phyloP scores from a whole-genome alignment of 2,113 vertebrate genomes.

The Hemibagrus wyckioides region DNA sequence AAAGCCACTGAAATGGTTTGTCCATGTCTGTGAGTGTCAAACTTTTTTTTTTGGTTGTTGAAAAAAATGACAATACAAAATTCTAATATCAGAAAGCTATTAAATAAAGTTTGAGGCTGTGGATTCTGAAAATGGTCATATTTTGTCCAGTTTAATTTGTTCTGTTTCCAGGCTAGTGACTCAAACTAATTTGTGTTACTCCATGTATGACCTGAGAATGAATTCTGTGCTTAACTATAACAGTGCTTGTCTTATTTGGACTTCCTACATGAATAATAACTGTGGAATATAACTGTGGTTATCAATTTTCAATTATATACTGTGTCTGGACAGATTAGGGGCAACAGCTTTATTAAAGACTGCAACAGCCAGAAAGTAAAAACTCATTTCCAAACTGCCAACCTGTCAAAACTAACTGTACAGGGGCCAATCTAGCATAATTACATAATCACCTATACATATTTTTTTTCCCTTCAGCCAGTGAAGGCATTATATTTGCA shows the following conservation, averaged over 20 bases:
- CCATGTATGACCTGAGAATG: not conserved
- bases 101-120: not conserved
- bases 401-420: not conserved
- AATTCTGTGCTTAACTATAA: not conserved
- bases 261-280: not conserved
- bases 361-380: not conserved
- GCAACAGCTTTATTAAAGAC: not conserved
- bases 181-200: not conserved
- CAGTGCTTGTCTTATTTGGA: not conserved
- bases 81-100: not conserved
- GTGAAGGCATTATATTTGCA: not conserved
- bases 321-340: not conserved
- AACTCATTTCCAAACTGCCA: not conserved
- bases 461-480: not conserved
- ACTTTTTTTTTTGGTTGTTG: constrained; percentile 27
- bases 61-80: not conserved
- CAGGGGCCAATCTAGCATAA: not conserved
- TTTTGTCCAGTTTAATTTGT: not conserved
- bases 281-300: too few species aligned
- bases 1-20: constrained; percentile 37
- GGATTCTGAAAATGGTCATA: not conserved
- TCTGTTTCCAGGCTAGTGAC: not conserved
- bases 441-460: not conserved
- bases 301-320: not conserved
- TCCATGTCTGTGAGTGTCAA: not conserved